Base-by-base conservation (phyloP, 2,888 invertebrate species). In the Torymus aiolomorphi region DNA sequence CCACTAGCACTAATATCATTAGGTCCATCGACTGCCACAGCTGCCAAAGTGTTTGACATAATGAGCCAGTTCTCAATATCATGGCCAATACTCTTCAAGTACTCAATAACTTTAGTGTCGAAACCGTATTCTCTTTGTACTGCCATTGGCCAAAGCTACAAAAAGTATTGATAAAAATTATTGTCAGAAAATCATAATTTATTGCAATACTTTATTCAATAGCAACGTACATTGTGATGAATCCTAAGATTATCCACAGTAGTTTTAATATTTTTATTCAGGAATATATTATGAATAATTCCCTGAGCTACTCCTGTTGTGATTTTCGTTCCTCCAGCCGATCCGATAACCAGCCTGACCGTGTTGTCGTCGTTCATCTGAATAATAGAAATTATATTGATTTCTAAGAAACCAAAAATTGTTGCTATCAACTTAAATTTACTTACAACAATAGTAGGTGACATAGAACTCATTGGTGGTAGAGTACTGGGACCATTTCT, bases 271-370 rank as follows among this genome's bases (percentile, higher is more conserved):
- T 51, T 16, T n/a, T 66, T 42, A 2, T 18, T 14, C 0, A 63
- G 13, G 11, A 71, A 57, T 13, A 78, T 51, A 24, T 78, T 65
- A 2, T n/a, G 20, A 31, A 78, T 65, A 10, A 78, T 78, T 13
- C 71, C 71, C n/a, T 59, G 62, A 88, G 91, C 89, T 89, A 96
- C 96, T 78, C 96, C 93, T 0, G 97, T 96, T 2, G 96, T 96
- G 83, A 98, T 98, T 90, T 95, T 96, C 0, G 96, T 95, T 24
- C 98, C 98, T 5, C 98, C 98, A 8, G 98, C 96, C 0, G 95
- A 97, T 0, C 98, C 98, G 2, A 96, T 91, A 0, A 96, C 94
- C 86, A 96, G 66, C 2, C 77, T 51, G 2, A 78, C 77, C 0
- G 49, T 65, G 51, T 72, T 8, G 18, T 72, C 42, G 13, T 65